Evolutionary conservation across 1,140 invertebrate genomes (phyloP), one percentile per base, ranked within the genome.

Genomic region (Frieseomelitta varia): DNA sequence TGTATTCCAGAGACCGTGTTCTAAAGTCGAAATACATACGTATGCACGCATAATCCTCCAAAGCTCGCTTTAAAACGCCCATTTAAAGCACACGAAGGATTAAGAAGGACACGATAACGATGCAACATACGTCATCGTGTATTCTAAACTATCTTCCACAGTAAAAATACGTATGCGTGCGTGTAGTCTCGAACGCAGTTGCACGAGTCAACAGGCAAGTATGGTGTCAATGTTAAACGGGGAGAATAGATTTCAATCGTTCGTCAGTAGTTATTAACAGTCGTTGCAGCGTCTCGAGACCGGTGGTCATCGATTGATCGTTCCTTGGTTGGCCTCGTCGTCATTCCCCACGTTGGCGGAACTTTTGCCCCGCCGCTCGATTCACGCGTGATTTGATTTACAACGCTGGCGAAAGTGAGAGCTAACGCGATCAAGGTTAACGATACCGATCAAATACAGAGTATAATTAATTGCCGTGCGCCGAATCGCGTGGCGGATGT

Each of bases 381-480:
- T 81, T 63, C 79, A 34, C 58, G 76, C 87, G 76, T 88, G 84
- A 88, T 86, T 86, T n/a, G 87, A 80, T 79, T 88, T 53, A 67
- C 88, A 71, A 83, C 55, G 30, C 14, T 15, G 30, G 55, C 76
- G 76, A 86, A 88, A 89, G 84, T 69, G 84, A 88, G 72, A 81
- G 24, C 11, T 15, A 47, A 69, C 61, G n/a, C 74, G 82, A 82
- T 79, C 83, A 68, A 73, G 79, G 58, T 85, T 82, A 79, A 81
- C 75, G 79, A 82, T 69, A 76, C 68, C 24, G 74, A 68, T 82
- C 79, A 82, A 85, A 85, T 81, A 82, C 71, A 30, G 34, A 3
- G 27, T 68, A 80, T 72, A 56, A 73, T 63, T 85, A 78, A 79
- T 76, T 24, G 34, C 24, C 76, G n/a, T 2, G 17, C 51, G 68